A percentile compares a stretch with the other conserved stretches of the same genome.
Evolutionary conservation across 2,888 invertebrate genomes (phyloP).

Genomic region (Eristalis intricaria): DNA sequence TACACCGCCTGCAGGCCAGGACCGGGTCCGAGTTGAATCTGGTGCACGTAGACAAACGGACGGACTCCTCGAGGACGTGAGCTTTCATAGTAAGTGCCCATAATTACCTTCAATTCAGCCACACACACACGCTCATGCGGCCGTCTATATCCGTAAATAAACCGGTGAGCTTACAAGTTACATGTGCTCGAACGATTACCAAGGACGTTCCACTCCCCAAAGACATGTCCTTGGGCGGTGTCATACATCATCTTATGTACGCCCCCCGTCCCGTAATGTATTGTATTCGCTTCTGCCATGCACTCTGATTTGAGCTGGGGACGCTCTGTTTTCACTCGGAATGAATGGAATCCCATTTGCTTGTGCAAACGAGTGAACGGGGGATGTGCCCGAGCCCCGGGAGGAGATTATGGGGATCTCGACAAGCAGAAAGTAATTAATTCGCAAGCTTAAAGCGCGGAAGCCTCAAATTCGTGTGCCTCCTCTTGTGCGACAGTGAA

Average conservation of each 20-base stretch:
- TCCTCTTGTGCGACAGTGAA: neutral
- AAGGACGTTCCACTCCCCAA: slow-evolving; percentile 12
- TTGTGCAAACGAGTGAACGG: slow-evolving; percentile 16
- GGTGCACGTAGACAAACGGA: slow-evolving; percentile 30
- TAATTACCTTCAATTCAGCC: slow-evolving; percentile 39
- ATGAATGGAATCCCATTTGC: slow-evolving; percentile 43
- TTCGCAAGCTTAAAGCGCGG: slow-evolving; percentile 32
- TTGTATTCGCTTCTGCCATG: slow-evolving; percentile 3
- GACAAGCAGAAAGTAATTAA: slow-evolving; percentile 29
- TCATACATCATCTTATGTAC: slow-evolving; percentile 24
- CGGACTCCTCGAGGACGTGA: slow-evolving; percentile 31
- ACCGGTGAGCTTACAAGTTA: slow-evolving; percentile 22
- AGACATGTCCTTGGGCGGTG: slow-evolving; percentile 14
- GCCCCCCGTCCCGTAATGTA: neutral
- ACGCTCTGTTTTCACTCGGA: neutral
- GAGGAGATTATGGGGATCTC: slow-evolving; percentile 10
- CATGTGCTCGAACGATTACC: neutral
- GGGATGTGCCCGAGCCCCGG: neutral
- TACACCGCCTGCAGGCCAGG: neutral
- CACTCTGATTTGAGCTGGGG: neutral
- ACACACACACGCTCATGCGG: neutral
- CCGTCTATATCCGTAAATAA: slow-evolving; percentile 12
- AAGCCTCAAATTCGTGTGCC: slow-evolving; percentile 24
- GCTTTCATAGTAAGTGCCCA: slow-evolving; percentile 36
- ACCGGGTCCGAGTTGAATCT: slow-evolving; percentile 8